Percentiles rank a stretch among this genome's conserved stretches.
Conservation (phyloP, 2,113 vertebrate genomes). For the Tretioscincus oriximinensis region DNA sequence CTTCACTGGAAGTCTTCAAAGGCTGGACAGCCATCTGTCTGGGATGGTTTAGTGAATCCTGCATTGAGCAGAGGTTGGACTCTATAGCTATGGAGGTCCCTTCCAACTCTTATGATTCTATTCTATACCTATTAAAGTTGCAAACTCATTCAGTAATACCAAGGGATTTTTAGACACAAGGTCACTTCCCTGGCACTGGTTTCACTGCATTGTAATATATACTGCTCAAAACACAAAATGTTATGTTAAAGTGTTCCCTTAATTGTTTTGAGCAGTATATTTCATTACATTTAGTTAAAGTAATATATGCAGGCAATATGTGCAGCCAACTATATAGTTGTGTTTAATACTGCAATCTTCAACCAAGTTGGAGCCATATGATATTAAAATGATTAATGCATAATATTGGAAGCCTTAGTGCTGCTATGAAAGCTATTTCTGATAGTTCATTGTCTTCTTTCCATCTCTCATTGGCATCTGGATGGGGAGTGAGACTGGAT, state of each 20-base stretch:
- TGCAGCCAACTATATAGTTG: not conserved
- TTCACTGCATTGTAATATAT: not conserved
- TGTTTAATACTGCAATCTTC: not conserved
- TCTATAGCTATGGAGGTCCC: no score
- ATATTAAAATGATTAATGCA: not conserved
- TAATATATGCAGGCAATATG: no score
- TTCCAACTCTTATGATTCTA: no score
- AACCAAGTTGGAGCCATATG: not conserved
- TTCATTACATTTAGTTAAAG: not conserved
- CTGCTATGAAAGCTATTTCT: not conserved
- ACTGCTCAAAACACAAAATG: no score
- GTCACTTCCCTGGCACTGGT: not conserved
- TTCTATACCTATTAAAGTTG: no score
- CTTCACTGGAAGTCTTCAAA: no score
- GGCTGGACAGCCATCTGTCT: no score
- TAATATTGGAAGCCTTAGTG: not conserved
- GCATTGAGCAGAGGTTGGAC: no score
- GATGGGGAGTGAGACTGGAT: not conserved
- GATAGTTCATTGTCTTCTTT: not conserved
- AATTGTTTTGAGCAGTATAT: no score
- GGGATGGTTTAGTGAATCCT: no score
- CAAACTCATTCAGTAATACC: not conserved
- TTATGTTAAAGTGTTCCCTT: no score
- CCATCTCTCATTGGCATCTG: not conserved
- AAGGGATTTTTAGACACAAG: conserved; percentile 1